These are phyloP conservation scores for Anastrepha obliqua DNA, from an alignment of 1,140 invertebrate species.

Conservation along the genomic window DNA sequence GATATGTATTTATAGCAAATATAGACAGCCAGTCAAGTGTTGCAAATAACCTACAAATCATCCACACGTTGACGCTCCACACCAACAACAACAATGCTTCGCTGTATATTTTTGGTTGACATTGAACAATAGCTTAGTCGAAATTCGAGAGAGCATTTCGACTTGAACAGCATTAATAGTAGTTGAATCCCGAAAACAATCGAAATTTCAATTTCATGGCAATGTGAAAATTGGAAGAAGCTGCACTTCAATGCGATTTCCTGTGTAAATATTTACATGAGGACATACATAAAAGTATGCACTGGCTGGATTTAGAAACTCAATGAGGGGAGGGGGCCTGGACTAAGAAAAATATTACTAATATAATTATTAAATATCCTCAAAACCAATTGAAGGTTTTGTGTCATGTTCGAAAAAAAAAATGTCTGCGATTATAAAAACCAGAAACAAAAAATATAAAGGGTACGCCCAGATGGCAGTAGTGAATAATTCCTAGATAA, in stretches of 20 bases:
- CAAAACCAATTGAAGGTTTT: too few relatives aligned
- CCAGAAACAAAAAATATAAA: too few relatives aligned
- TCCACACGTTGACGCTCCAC: background rate
- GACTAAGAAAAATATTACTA: too few relatives aligned
- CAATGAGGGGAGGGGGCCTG: too few relatives aligned
- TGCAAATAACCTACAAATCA: conserved; percentile 26
- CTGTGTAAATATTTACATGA: background rate
- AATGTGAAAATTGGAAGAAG: conserved; percentile 23
- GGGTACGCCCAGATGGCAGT: too few relatives aligned
- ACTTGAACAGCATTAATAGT: background rate
- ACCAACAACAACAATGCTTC: background rate
- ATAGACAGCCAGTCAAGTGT: conserved; percentile 20
- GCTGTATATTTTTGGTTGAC: background rate
- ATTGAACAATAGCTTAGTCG: background rate
- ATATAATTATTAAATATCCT: too few relatives aligned
- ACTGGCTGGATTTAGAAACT: background rate
- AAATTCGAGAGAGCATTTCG: background rate
- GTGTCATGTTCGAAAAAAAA: too few relatives aligned
- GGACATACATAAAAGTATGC: background rate
- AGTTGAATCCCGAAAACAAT: conserved; percentile 11
- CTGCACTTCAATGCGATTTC: conserved; percentile 27
- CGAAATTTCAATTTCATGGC: conserved; percentile 27
- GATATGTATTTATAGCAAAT: too few relatives aligned
- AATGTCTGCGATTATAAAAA: too few relatives aligned
- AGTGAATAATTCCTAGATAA: too few relatives aligned